Evolutionary conservation across 92 coral and sea anemone genomes (phyloP).

Genomic region (Bergia puertoricense): DNA sequence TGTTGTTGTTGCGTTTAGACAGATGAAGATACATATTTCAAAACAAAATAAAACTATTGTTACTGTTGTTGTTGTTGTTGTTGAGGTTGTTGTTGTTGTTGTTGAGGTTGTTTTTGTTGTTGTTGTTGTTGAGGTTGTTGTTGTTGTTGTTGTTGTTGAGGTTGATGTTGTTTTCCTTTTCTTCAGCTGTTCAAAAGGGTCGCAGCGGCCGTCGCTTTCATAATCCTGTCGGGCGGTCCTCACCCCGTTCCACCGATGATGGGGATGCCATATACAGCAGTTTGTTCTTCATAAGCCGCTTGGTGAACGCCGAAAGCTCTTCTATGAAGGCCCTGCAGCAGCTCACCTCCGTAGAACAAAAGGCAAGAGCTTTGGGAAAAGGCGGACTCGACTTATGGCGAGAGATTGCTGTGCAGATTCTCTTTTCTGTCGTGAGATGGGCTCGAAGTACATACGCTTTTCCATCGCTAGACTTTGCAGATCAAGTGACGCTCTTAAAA

Average conservation of each 20-base stretch:
- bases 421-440: slow-evolving; percentile 65
- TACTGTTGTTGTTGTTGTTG: too few species aligned
- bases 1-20: too few species aligned
- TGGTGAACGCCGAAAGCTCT: slow-evolving; percentile 26
- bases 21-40: too few species aligned
- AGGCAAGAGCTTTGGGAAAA: not conserved
- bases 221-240: not conserved
- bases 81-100: too few species aligned
- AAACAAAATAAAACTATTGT: too few species aligned
- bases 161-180: not conserved
- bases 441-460: slow-evolving; percentile 71
- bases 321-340: slow-evolving; percentile 29
- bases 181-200: slow-evolving; percentile 39
- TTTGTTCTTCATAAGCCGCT: slow-evolving; percentile 24
- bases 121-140: too few species aligned
- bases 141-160: not conserved
- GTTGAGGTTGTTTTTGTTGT: too few species aligned
- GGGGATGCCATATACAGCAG: slow-evolving; percentile 32
- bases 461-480: slow-evolving; percentile 69
- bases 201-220: slow-evolving; percentile 12
- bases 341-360: not conserved
- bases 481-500: slow-evolving; percentile 65
- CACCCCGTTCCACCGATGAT: not conserved
- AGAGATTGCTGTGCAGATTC: slow-evolving; percentile 36
- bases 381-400: slow-evolving; percentile 6